Base-by-base conservation (phyloP, 2,888 invertebrate genomes). In the Saturnia pavonia region DNA sequence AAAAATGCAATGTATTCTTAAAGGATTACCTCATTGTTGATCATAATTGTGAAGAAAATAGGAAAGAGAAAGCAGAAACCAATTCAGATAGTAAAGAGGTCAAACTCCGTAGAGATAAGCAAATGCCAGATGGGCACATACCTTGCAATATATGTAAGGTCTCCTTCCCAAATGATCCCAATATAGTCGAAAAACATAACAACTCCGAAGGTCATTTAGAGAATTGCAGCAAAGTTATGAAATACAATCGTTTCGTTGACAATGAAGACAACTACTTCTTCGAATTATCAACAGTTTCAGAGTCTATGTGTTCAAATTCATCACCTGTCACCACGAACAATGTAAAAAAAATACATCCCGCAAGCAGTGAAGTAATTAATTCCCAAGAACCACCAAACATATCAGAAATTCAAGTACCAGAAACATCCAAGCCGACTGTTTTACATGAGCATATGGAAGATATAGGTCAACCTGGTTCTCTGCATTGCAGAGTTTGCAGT, bases 1-100 rank as follows among this genome's bases (percentile, higher is more conserved):
- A 73, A 66, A 45, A 71, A 0, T 76, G 76, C 65, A 8, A 65
- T 19, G 65, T n/a, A 3, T 9, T n/a, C 7, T n/a, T 65, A 40
- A 22, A 40, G 0, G 65, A 34, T 40, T 7, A 16, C n/a, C 1
- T 16, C 9, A 1, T 65, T 2, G n/a, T 65, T 8, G 65, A 65
- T 65, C 65, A 65, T 40, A n/a, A 19, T 40, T 65, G 65, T n/a
- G 9, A 16, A 19, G 34, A 1, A 1, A 65, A 65, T 40, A 40
- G 8, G 16, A 65, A n/a, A n/a, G 65, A 40, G 4, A 11, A 6
- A 34, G 14, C 16, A 7, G 27, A 14, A 40, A n/a, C 40, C 14
- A 27, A 1, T 48, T 19, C 57, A 27, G 57, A 34, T 2, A 34
- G 34, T 34, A 34, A 34, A 34, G 34, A 60, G 14, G 57, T 27